phyloP scores from a whole-genome alignment of 1,140 invertebrate genomes.

The Fopius arisanus region DNA sequence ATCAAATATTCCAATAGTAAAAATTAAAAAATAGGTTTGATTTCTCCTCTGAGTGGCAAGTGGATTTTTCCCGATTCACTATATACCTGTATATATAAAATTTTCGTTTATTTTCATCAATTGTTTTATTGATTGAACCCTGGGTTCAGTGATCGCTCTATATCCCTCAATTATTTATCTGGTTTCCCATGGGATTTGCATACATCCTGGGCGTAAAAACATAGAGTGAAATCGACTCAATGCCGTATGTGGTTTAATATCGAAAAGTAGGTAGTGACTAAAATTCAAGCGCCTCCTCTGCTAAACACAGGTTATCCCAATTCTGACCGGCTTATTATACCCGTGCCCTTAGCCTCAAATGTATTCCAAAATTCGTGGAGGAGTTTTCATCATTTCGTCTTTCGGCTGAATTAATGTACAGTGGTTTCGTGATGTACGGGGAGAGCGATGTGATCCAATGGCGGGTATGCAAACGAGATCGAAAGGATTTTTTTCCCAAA shows the following conservation, averaged over 20 bases:
- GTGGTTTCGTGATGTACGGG: not conserved
- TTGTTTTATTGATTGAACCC: not conserved
- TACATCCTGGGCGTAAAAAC: constrained; percentile 10
- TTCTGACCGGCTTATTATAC: constrained; percentile 46
- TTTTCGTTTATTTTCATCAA: not conserved
- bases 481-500: not conserved
- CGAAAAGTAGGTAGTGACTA: not conserved
- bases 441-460: not conserved
- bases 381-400: constrained; percentile 25
- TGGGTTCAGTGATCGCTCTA: not conserved
- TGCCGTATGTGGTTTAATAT: not conserved
- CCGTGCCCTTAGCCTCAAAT: constrained; percentile 25
- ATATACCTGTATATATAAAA: not conserved
- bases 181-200: constrained; percentile 32
- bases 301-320: constrained; percentile 60
- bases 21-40: no score
- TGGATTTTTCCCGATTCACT: not conserved
- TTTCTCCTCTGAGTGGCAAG: no score
- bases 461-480: constrained; percentile 31
- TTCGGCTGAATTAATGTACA: not conserved
- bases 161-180: constrained; percentile 23
- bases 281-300: constrained; percentile 38
- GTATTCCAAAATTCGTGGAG: constrained; percentile 26
- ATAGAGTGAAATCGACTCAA: constrained; percentile 15
- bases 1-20: no score